These are phyloP conservation scores for Thomomys bottae DNA, from an alignment of 2,113 vertebrate genomes.

Conservation along the genomic window DNA sequence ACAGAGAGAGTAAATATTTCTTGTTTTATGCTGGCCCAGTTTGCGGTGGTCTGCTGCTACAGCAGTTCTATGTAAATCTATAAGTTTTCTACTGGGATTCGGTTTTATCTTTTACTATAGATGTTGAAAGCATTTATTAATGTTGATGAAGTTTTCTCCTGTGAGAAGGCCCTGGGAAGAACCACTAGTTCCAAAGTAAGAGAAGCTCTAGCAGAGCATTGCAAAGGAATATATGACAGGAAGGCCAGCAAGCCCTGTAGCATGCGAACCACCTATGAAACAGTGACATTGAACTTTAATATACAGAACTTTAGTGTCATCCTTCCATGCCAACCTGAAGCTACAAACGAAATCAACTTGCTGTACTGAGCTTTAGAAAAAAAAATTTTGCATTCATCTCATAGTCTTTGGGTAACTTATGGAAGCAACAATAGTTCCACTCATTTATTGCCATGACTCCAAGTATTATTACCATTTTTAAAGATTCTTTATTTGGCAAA, in stretches of 20 bases:
- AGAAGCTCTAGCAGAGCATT: too few relatives aligned
- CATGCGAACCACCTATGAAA: not conserved
- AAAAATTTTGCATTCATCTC: not conserved
- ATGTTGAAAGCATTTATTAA: too few relatives aligned
- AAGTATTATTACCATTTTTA: not conserved
- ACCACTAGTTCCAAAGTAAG: too few relatives aligned
- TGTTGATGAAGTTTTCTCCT: too few relatives aligned
- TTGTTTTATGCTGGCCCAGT: too few relatives aligned
- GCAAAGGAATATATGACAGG: too few relatives aligned
- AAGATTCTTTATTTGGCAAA: not conserved
- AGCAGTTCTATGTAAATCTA: too few relatives aligned
- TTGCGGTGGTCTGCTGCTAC: too few relatives aligned
- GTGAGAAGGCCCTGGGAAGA: too few relatives aligned
- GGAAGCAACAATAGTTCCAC: not conserved
- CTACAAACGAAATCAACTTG: not conserved
- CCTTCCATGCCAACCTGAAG: not conserved
- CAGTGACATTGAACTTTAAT: not conserved
- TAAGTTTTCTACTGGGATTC: too few relatives aligned
- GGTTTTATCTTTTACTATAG: too few relatives aligned
- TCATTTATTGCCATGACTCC: not conserved
- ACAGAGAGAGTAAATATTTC: too few relatives aligned
- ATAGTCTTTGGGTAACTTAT: not conserved
- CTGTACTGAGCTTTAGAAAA: not conserved
- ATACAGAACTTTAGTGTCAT: not conserved
- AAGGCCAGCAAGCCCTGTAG: not conserved